Conservation (phyloP, 2,113 vertebrate genomes). For the Pseudorectes ferrugineus region DNA sequence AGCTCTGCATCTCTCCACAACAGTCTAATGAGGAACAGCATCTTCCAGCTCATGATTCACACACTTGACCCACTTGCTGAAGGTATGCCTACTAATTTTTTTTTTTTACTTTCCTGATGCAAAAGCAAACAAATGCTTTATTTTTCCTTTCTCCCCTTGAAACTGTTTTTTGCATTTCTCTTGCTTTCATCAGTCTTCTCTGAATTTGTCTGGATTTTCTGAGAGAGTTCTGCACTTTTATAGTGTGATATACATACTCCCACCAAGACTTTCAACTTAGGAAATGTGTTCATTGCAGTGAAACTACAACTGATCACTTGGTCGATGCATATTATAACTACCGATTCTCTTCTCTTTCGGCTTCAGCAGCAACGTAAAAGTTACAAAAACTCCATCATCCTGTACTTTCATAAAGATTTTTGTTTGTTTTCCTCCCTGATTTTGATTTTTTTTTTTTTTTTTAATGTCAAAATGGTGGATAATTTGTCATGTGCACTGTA, state of each 20-base stretch:
- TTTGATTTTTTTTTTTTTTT: not conserved
- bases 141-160: not conserved
- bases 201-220: not conserved
- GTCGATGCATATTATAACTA: not conserved
- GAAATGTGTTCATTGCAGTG: not conserved
- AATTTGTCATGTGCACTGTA: not conserved
- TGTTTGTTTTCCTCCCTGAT: not conserved
- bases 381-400: not conserved
- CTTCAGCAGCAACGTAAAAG: not conserved
- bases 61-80: conserved; percentile 91
- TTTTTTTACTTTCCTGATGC: not conserved
- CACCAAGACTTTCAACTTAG: not conserved
- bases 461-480: not conserved
- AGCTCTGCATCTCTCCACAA: conserved; percentile 97
- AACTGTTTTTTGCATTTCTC: not conserved
- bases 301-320: not conserved
- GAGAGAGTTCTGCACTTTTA: not conserved
- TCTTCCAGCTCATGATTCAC: conserved; percentile 98
- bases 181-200: not conserved
- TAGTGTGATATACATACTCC: not conserved
- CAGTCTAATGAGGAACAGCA: conserved; percentile 97
- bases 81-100: conserved; percentile 64
- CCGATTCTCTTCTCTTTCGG: not conserved
- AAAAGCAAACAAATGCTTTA: not conserved
- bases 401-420: not conserved